Conservation (phyloP, 2,113 vertebrate genomes). For the Turdus rufiventris region DNA sequence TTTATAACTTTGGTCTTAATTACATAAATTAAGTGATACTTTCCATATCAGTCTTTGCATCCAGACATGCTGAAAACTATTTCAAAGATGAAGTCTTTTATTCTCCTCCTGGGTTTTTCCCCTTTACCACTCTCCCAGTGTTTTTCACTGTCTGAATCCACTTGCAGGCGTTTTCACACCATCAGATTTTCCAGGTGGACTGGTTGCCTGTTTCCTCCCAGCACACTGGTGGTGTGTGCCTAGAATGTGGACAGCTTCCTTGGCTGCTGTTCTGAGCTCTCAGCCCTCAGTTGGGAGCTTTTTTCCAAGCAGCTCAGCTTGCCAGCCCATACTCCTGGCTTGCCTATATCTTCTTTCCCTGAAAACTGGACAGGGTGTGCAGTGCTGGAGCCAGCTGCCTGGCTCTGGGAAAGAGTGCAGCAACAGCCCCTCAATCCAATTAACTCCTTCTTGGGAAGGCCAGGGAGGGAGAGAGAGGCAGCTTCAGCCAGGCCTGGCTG, state of each 20-base stretch:
- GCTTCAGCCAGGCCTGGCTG: neutral
- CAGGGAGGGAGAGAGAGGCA: neutral
- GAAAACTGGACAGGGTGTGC: neutral
- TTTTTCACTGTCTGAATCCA: neutral
- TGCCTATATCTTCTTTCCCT: conserved; percentile 18
- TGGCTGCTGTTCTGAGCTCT: conserved; percentile 1
- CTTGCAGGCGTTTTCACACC: neutral
- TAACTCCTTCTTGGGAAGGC: conserved; percentile 2
- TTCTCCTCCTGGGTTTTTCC: neutral
- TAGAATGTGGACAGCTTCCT: conserved; percentile 27
- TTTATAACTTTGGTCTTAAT: neutral
- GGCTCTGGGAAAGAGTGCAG: neutral
- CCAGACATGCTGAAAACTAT: neutral
- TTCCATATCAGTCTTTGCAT: neutral
- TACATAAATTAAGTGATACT: neutral
- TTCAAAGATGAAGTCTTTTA: neutral
- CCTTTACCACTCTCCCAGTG: neutral
- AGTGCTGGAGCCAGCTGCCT: conserved; percentile 18
- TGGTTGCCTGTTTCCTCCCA: neutral
- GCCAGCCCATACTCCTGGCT: conserved; percentile 54
- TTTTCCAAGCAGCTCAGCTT: conserved; percentile 5
- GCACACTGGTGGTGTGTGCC: neutral
- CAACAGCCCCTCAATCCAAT: neutral
- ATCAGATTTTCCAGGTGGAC: conserved; percentile 39
- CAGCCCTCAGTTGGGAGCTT: neutral